phyloP scores from a whole-genome alignment of 1,140 invertebrate species.

The Neodiprion virginianus region DNA sequence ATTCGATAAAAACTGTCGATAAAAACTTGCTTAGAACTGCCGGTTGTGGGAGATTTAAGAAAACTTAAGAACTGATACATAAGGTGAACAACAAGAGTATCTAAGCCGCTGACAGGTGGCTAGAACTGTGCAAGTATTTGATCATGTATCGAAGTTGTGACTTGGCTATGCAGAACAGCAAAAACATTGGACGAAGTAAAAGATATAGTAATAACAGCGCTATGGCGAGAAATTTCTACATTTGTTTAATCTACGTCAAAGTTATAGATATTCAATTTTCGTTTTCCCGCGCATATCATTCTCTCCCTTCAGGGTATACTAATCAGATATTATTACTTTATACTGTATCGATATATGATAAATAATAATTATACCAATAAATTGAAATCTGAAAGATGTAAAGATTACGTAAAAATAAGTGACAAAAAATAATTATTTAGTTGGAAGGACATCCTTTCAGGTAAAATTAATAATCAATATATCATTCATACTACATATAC shows the following conservation, averaged over 20 bases:
- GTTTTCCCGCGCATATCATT: constrained; percentile 40
- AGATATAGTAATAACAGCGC: constrained; percentile 20
- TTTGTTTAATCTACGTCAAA: neutral
- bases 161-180: constrained; percentile 21
- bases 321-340: constrained; percentile 14
- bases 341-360: constrained; percentile 17
- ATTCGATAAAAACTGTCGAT: too few relatives aligned
- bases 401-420: neutral
- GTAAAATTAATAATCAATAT: neutral
- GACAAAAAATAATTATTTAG: constrained; percentile 41
- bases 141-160: constrained; percentile 11
- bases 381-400: too few relatives aligned
- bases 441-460: neutral
- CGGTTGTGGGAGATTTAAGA: too few relatives aligned
- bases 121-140: too few relatives aligned
- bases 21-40: too few relatives aligned
- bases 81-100: too few relatives aligned
- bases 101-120: too few relatives aligned
- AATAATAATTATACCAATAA: constrained; percentile 20
- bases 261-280: neutral
- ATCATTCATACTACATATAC: too few relatives aligned
- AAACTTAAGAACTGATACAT: too few relatives aligned
- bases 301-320: constrained; percentile 34
- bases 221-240: constrained; percentile 18
- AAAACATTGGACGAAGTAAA: constrained; percentile 20